Base-by-base conservation (phyloP, 2,113 vertebrate species). In the Mugil cephalus region DNA sequence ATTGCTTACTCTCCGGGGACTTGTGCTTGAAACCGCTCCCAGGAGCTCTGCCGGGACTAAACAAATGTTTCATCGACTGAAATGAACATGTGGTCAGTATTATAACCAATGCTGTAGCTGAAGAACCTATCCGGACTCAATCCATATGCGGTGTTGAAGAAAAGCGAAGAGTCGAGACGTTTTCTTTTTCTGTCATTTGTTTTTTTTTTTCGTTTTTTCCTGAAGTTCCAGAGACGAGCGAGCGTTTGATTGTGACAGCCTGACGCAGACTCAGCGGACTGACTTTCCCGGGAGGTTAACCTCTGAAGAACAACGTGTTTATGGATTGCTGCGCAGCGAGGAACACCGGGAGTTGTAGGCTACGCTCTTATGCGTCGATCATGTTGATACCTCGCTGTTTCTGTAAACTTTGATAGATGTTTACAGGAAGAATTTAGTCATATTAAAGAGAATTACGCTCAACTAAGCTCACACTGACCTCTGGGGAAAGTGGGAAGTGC, bases 301-400 rank as follows among this genome's bases (percentile, higher is more conserved):
- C 77, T 69, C 60, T 51, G 74, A 53, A 39, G 70, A 68, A 55
- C 76, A 72, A 46, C 77, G 88, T 83, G 86, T 92, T 90, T 91
- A 90, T 92, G 91, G 89, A 89, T 90, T 10, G 9, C 63, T 79
- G 86, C 79, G 74, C 79, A 63, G 43, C 52, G 55, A 69, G 61
- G 79, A 62, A 15, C 82, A 50, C 69, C 77, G 74, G 82, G 80
- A 86, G 63, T 84, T 77, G 81, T 72, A 52, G 70, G 82, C 83
- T 82, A 0, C 61, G 61, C 64, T 47, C 62, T 35, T 30, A 18
- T 43, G 70, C 72, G 53, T 85, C 79, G 85, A 85, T 76, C 88
- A 92, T 90, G 90, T 77, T 68, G 72, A 83, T 75, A 39, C 79
- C 66, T 60, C 74, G 45, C 60, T 50, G 65, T 50, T 58, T 54